Evolutionary conservation across 2,888 invertebrate genomes (phyloP).

Genomic region (Toxonevra muliebris): DNA sequence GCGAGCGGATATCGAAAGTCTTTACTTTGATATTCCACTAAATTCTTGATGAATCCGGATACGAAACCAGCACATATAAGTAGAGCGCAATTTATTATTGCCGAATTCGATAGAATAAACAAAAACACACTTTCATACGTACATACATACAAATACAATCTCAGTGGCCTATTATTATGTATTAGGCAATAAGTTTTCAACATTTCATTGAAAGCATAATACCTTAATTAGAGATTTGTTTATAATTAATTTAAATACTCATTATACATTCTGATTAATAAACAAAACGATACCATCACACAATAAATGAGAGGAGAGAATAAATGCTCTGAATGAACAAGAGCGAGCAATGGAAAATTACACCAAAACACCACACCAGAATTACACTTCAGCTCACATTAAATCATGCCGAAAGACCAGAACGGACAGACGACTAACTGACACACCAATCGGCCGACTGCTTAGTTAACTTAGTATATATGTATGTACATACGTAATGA

Average conservation of each 20-base stretch:
- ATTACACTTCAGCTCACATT: background rate
- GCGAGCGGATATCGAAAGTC: no score
- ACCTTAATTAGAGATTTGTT: conserved; percentile 14
- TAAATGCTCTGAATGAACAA: conserved; percentile 6
- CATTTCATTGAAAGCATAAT: background rate
- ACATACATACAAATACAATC: no score
- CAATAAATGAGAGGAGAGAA: conserved; percentile 8
- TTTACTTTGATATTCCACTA: no score
- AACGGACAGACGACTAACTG: conserved; percentile 23
- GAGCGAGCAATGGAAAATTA: background rate
- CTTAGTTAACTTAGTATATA: conserved; percentile 13
- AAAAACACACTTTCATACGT: no score
- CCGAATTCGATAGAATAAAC: no score
- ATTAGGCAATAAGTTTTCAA: no score
- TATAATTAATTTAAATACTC: conserved; percentile 26
- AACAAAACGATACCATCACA: conserved; percentile 2
- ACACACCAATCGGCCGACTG: conserved; percentile 23
- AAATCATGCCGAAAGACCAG: background rate
- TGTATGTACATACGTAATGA: conserved; percentile 2
- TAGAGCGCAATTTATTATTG: no score
- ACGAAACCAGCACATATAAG: no score
- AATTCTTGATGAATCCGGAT: no score
- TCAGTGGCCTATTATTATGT: no score
- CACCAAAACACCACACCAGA: background rate
- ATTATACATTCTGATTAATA: conserved; percentile 26